These are phyloP conservation scores for Heliangelus exortis DNA, from an alignment of 2,797 vertebrate genomes.

Conservation along the genomic window DNA sequence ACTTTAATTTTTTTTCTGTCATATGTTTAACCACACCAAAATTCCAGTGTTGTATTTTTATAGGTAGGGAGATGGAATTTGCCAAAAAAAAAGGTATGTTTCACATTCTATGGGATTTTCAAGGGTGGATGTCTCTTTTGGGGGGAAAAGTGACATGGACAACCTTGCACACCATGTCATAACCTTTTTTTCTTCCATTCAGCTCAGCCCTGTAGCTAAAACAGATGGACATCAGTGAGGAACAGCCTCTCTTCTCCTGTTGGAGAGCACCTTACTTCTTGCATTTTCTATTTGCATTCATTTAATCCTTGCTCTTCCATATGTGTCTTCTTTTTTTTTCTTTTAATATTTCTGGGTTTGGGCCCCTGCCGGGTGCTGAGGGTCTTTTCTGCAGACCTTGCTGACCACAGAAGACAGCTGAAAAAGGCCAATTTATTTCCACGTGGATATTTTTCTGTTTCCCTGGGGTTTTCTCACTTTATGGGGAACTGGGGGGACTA, in stretches of 20 bases:
- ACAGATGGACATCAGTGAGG: accelerated
- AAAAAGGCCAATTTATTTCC: not conserved
- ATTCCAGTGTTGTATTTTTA: not conserved
- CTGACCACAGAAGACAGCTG: accelerated
- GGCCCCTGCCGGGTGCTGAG: not conserved
- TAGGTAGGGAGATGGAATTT: not conserved
- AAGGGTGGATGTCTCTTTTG: not conserved
- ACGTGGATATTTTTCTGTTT: not conserved
- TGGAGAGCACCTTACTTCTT: accelerated
- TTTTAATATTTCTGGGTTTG: not conserved
- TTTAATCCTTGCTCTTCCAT: not conserved
- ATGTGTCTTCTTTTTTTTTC: no score
- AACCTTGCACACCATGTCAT: not conserved
- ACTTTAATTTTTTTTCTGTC: not conserved
- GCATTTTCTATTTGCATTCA: not conserved
- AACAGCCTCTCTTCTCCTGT: not conserved
- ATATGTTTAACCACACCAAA: not conserved
- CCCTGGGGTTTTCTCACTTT: not conserved
- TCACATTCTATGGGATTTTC: not conserved
- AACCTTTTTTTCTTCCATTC: not conserved
- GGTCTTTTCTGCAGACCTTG: not conserved
- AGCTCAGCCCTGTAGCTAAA: not conserved
- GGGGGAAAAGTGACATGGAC: not conserved
- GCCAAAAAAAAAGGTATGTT: not conserved
- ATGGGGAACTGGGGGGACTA: accelerated